phyloP scores from a whole-genome alignment of 1,140 invertebrate genomes.

The Palaemon carinicauda region DNA sequence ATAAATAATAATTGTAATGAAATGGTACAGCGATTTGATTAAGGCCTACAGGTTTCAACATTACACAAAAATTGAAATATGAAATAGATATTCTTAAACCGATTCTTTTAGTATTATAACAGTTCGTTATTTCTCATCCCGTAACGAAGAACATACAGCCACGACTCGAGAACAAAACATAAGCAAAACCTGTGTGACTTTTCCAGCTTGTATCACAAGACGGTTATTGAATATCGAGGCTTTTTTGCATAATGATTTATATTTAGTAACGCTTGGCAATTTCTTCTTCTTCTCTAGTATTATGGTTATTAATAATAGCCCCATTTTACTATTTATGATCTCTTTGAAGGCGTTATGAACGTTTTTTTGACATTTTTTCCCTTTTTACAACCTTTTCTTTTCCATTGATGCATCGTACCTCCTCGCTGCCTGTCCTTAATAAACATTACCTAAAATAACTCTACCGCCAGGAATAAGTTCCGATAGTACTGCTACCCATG shows the following conservation, averaged over 20 bases:
- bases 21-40: no score
- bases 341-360: not conserved
- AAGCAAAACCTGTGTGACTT: constrained; percentile 5
- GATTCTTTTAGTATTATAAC: no score
- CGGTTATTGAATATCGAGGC: not conserved
- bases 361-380: not conserved
- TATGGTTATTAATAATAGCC: not conserved
- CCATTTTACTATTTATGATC: not conserved
- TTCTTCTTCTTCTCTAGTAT: no score
- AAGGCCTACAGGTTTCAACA: no score
- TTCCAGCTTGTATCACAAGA: constrained; percentile 45
- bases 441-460: not conserved
- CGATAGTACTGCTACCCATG: constrained; percentile 34
- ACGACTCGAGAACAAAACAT: not conserved
- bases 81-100: no score
- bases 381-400: constrained; percentile 6
- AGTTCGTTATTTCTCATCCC: not conserved
- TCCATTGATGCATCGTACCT: constrained; percentile 39
- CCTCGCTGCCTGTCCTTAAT: constrained; percentile 38
- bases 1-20: no score
- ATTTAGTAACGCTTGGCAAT: no score
- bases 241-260: no score
- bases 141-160: not conserved
- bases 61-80: no score
- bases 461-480: constrained; percentile 23